A percentile compares a stretch with the other conserved stretches of the same genome.
These are phyloP conservation scores for Plutella xylostella DNA, from an alignment of 2,888 invertebrate genomes.

Conservation along the genomic window DNA sequence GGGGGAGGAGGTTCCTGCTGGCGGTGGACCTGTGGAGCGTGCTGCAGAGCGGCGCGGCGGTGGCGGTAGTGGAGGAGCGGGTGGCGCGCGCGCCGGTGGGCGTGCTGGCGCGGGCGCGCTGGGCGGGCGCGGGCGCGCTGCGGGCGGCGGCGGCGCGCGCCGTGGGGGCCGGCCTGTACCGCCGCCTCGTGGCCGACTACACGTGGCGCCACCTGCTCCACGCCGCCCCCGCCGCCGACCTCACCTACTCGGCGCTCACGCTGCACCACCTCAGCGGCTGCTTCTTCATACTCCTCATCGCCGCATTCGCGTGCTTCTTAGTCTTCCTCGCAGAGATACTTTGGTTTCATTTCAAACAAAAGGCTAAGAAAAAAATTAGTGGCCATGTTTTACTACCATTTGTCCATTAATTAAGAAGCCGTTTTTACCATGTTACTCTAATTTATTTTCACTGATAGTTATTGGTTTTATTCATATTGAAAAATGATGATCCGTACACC, in stretches of 20 bases:
- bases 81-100: conserved; percentile 24
- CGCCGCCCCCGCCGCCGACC: no score
- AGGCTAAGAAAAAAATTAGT: no score
- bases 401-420: no score
- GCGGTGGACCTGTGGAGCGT: conserved; percentile 23
- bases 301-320: conserved; percentile 26
- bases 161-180: conserved; percentile 31
- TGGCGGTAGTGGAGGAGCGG: conserved; percentile 30
- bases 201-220: no score
- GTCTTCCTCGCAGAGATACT: conserved; percentile 30
- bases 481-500: no score
- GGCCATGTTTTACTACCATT: no score
- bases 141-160: conserved; percentile 29
- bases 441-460: no score
- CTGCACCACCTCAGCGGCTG: conserved; percentile 28
- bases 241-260: conserved; percentile 20
- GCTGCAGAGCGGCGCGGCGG: conserved; percentile 16
- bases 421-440: no score
- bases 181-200: conserved; percentile 17
- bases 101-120: conserved; percentile 36
- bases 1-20: conserved; percentile 32
- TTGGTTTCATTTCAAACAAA: conserved; percentile 13
- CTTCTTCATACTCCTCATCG: conserved; percentile 29
- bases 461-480: no score
- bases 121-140: conserved; percentile 32